Conservation (phyloP, 2,888 invertebrate genomes). For the Scelioninae gen. 1 region DNA sequence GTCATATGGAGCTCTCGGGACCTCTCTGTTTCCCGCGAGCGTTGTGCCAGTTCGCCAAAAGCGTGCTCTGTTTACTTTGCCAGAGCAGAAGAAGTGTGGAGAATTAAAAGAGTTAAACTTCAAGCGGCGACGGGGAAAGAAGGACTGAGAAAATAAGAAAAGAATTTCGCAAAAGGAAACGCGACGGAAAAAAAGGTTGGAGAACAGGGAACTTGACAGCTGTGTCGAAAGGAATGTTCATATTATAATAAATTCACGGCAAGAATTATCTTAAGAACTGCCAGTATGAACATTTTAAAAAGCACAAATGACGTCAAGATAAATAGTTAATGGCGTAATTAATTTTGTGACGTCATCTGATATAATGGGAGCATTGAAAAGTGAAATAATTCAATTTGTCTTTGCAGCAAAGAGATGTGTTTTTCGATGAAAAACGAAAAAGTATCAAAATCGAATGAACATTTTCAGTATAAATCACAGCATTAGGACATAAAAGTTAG, state of each 20-base stretch:
- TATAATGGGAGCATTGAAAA: slow-evolving; percentile 8
- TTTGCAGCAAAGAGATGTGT: not conserved
- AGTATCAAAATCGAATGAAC: no score
- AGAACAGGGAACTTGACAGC: slow-evolving; percentile 29
- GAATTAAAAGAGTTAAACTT: slow-evolving; percentile 61
- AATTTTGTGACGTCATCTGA: slow-evolving; percentile 21
- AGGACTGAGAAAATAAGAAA: not conserved
- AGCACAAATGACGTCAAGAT: slow-evolving; percentile 9
- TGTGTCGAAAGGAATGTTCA: slow-evolving; percentile 36
- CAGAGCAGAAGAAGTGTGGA: slow-evolving; percentile 46
- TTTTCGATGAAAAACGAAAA: not conserved
- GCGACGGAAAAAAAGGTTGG: slow-evolving; percentile 4
- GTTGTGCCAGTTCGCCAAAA: slow-evolving; percentile 56
- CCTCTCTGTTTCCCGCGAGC: slow-evolving; percentile 57
- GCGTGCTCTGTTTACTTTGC: slow-evolving; percentile 57
- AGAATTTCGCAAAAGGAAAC: slow-evolving; percentile 16
- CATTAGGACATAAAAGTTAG: no score
- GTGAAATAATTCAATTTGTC: slow-evolving; percentile 30
- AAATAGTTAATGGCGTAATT: slow-evolving; percentile 42
- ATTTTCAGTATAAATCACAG: no score
- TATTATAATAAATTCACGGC: slow-evolving; percentile 48
- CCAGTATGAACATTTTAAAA: slow-evolving; percentile 11
- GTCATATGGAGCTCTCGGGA: slow-evolving; percentile 67
- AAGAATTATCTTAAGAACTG: slow-evolving; percentile 11
- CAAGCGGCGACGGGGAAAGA: slow-evolving; percentile 14